Conservation (phyloP, 2,797 vertebrate species). For the Serranus cabrilla region DNA sequence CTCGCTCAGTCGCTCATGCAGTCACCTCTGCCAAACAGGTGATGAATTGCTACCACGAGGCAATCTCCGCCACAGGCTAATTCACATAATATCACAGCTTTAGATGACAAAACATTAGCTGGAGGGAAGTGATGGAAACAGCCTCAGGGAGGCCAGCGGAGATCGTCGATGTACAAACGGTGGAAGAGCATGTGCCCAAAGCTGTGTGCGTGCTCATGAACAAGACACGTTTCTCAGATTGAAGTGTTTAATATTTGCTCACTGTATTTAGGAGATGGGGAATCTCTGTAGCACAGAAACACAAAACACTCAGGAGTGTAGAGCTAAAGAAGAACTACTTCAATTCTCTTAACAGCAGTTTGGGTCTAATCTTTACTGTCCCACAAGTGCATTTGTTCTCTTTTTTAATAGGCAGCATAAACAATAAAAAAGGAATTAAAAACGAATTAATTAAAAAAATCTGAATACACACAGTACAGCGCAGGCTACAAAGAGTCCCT, state of each 20-base stretch:
- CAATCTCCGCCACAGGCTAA: slow-evolving; percentile 73
- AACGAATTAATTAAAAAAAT: not conserved
- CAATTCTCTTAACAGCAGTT: slow-evolving; percentile 4
- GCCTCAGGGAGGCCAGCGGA: slow-evolving; percentile 45
- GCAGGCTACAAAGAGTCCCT: not conserved
- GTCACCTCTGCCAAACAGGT: slow-evolving; percentile 80
- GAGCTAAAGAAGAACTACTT: not conserved
- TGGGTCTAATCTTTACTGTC: not conserved
- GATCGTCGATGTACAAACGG: slow-evolving; percentile 33
- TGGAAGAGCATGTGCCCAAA: slow-evolving; percentile 16
- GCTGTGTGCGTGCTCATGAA: slow-evolving; percentile 19
- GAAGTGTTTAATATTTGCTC: slow-evolving; percentile 14
- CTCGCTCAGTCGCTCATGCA: slow-evolving; percentile 61
- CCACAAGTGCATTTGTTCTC: not conserved
- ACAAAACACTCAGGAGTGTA: slow-evolving; percentile 3
- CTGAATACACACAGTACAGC: not conserved
- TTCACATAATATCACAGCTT: slow-evolving; percentile 77
- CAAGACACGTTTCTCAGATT: slow-evolving; percentile 2
- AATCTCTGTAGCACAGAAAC: slow-evolving; percentile 36
- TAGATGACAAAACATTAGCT: slow-evolving; percentile 80
- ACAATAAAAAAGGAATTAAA: not conserved
- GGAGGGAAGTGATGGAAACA: slow-evolving; percentile 64
- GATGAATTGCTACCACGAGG: slow-evolving; percentile 78
- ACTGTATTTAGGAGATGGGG: slow-evolving; percentile 10
- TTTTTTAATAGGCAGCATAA: not conserved